A percentile compares a stretch with the other conserved stretches of the same genome.
phyloP scores from a whole-genome alignment of 1,140 invertebrate species.

The Akabosia matsudoensis region DNA sequence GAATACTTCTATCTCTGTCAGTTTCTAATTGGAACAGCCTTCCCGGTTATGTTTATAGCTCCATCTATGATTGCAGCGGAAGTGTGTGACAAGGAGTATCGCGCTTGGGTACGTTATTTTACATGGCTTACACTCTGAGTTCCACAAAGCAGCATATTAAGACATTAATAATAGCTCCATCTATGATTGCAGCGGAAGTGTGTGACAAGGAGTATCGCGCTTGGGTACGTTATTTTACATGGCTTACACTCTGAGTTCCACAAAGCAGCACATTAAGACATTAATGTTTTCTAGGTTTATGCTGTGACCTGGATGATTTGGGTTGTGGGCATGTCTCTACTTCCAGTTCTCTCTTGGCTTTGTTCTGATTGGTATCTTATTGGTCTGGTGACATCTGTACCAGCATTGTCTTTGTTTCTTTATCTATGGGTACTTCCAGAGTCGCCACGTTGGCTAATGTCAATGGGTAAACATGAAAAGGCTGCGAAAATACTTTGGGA shows the following conservation, averaged over 20 bases:
- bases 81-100: conserved; percentile 37
- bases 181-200: conserved; percentile 41
- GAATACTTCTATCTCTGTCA: conserved; percentile 28
- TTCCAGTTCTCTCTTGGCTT: conserved; percentile 42
- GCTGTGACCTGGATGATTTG: conserved; percentile 33
- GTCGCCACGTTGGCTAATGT: conserved; percentile 56
- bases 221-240: neutral
- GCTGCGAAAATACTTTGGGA: conserved; percentile 51
- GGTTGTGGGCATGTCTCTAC: conserved; percentile 40
- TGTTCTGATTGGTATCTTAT: conserved; percentile 39
- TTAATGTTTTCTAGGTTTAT: conserved; percentile 33
- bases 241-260: too few relatives aligned
- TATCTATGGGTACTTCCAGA: conserved; percentile 55
- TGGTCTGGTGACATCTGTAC: conserved; percentile 35
- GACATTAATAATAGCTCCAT: conserved; percentile 33
- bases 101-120: neutral
- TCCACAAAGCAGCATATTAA: neutral
- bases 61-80: conserved; percentile 43
- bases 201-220: conserved; percentile 36
- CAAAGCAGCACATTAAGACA: neutral
- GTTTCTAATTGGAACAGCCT: conserved; percentile 44
- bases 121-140: too few relatives aligned
- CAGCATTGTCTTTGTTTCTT: conserved; percentile 31
- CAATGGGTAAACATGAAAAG: conserved; percentile 55
- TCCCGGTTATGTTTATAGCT: conserved; percentile 43